Base-by-base conservation (phyloP, 2,888 invertebrate species). In the Caenorhabditis angaria region DNA sequence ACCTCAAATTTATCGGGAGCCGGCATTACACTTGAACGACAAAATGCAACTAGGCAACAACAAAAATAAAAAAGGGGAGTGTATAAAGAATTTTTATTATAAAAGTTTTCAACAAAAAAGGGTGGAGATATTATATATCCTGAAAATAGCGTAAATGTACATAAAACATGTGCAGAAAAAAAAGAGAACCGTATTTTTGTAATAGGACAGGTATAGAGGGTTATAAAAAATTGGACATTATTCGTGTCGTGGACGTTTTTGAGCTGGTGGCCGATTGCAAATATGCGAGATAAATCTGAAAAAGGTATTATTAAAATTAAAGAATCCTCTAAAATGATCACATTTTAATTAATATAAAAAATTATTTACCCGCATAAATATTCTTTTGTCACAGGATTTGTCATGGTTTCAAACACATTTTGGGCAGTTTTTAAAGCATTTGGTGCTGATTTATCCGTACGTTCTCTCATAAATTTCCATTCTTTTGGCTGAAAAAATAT, bases 401-500 rank as follows among this genome's bases (percentile, higher is more conserved):
- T 47, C 77, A 87, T 88, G 18, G 83, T 84, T 59, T 81, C 78
- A 25, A 78, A 72, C 6, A 88, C 88, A 54, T 86, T 82, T 18
- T 60, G 88, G 2, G 96, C 97, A 12, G 99, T 99, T 8, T 90
- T 91, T 79, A 88, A 92, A 78, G 93, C 93, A 89, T 99, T 99
- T 0, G 99, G 97, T 88, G 92, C 94, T 0, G 94, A 94, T 89
- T 99, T 99, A 89, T 99, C 99, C 0, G 94, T 95, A 78, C 99
- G 90, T 88, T 95, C 94, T 67, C 97, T 91, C 94, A 99, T 94
- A 88, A 94, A 95, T 61, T 92, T 91, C 99, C 99, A 99, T 47
- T 62, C 69, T 32, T 28, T 28, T 1, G 65, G 58, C 68, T 73
- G 61, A 27, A 72, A 41, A 41, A 10, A 41, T 18, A 14, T 48